A percentile compares a stretch with the other conserved stretches of the same genome.
Evolutionary conservation across 2,797 vertebrate species (phyloP).

Genomic region (Micromesistius poutassou): DNA sequence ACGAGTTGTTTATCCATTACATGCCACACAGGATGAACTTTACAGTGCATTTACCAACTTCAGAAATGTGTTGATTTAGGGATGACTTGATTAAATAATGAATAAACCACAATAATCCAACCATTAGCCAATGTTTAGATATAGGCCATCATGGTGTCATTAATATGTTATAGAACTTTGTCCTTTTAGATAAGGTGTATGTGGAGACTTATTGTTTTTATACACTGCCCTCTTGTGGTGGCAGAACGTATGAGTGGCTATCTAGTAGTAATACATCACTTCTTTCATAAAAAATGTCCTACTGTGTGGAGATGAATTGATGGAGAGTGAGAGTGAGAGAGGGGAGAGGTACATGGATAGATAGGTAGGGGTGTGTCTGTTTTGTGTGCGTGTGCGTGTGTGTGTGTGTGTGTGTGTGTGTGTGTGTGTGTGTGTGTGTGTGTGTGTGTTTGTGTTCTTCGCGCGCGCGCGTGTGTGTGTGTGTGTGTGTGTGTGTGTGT

Average conservation of each 20-base stretch:
- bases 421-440: too few species aligned
- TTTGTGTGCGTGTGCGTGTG: too few species aligned
- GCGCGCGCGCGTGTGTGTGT: too few species aligned
- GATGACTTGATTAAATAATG: not conserved
- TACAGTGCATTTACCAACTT: not conserved
- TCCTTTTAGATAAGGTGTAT: not conserved
- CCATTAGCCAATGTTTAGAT: not conserved
- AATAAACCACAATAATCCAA: not conserved
- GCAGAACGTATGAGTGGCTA: constrained; percentile 24
- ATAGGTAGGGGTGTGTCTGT: too few species aligned
- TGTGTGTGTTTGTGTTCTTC: too few species aligned
- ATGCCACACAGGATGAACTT: not conserved
- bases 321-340: not conserved
- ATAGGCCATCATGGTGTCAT: not conserved
- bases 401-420: not conserved
- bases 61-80: not conserved
- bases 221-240: constrained; percentile 67
- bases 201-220: not conserved
- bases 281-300: not conserved
- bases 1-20: not conserved
- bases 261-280: not conserved
- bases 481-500: not conserved
- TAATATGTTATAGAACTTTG: not conserved
- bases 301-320: not conserved
- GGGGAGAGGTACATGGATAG: too few species aligned